Evolutionary conservation across 2,113 vertebrate species (phyloP), one percentile per base, ranked within the genome.

Genomic region (Sapajus apella): DNA sequence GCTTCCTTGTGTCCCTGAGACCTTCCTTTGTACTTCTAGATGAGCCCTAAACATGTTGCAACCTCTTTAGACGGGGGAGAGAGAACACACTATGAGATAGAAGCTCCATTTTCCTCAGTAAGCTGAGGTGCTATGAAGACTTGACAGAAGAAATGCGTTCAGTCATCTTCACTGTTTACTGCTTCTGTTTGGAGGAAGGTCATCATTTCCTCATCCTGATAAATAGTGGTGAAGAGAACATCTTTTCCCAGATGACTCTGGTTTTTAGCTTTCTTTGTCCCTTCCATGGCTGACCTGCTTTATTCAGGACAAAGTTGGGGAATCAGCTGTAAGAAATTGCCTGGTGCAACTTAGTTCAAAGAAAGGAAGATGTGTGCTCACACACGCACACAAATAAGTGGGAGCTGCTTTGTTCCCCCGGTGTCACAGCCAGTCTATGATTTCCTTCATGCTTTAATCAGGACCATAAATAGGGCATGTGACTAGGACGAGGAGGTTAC

Each of bases 401-500:
- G 83, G 83, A 80, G 50, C 52, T 66, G 32, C 30, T 23, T 58
- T 25, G 35, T 45, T 20, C 32, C 66, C 47, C 47, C n/a, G 0
- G 2, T 37, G 55, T 73, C 79, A 43, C 64, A 18, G 64, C 56
- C 50, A 84, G 52, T 80, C 91, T 76, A 37, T 56, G 55, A 90
- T 83, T 95, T 95, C n/a, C 90, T 95, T 73, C 90, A 66, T 61
- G 30, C 84, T 87, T 92, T 58, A 94, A 55, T 87, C 96, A 80
- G 97, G 95, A 95, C 76, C 72, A 40, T 35, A 94, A 97, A 97
- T 93, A 96, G 81, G 94, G 25, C 89, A 84, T 92, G 91, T 96
- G 97, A 89, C 11, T 66, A 56, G 91, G 84, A 95, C 76, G 93
- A 95, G 83, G 97, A 98, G 91, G 95, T 93, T 96, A 95, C 88